A percentile compares a stretch with the other conserved stretches of the same genome.
These are phyloP conservation scores for Pionites leucogaster DNA, from an alignment of 2,113 vertebrate species.

Conservation along the genomic window DNA sequence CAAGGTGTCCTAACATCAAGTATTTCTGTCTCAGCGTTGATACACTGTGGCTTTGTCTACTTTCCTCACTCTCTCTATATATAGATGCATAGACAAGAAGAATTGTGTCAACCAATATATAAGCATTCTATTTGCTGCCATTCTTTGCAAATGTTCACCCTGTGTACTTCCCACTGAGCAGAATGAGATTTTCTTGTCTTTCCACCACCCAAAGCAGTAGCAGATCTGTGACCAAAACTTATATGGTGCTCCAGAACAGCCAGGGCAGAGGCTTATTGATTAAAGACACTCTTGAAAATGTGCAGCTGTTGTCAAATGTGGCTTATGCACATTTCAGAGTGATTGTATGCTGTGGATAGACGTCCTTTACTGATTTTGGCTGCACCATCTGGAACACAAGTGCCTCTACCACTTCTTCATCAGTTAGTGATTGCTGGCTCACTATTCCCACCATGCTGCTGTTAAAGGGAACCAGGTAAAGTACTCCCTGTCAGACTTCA, in stretches of 20 bases:
- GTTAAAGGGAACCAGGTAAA: background rate
- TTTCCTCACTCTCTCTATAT: accelerated
- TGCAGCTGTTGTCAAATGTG: background rate
- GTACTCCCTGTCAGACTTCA: background rate
- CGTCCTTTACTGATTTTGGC: background rate
- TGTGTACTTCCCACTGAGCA: background rate
- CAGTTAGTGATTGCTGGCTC: background rate
- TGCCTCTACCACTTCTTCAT: accelerated
- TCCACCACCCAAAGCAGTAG: background rate
- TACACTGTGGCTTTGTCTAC: background rate
- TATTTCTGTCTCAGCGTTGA: accelerated
- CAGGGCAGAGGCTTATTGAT: background rate
- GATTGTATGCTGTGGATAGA: background rate
- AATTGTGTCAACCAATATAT: background rate
- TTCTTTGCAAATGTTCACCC: background rate
- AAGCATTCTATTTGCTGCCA: background rate
- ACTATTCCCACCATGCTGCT: accelerated
- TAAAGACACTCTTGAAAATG: background rate
- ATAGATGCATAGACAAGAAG: background rate
- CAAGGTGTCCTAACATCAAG: background rate
- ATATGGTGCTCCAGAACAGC: background rate
- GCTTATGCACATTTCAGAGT: background rate
- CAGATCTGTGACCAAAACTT: background rate
- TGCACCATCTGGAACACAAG: background rate
- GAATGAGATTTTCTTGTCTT: background rate